Base-by-base conservation (phyloP, 2,797 vertebrate genomes). In the Halcyon smyrnensis region DNA sequence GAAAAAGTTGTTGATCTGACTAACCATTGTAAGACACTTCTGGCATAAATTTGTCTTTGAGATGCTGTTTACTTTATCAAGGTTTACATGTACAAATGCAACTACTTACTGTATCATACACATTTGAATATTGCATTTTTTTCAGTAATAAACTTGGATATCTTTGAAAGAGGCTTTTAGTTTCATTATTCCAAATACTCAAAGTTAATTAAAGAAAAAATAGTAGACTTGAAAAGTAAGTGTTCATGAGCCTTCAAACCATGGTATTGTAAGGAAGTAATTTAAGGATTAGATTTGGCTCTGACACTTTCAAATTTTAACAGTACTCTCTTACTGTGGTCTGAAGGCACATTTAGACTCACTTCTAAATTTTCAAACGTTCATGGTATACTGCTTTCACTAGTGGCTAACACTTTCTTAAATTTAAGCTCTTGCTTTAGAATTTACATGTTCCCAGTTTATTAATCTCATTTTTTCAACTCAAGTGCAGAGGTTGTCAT, bases 51-150 rank as follows among this genome's bases (percentile, higher is more conserved):
- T 94, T 97, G 63, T 76, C 19, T 84, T 97, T 96, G 39, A 95
- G 90, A 98, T 98, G 97, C 98, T 98, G 96, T 98, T 98, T 98
- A 98, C 97, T 98, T 98, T 94, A 98, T 98, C 97, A 97, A 97
- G 96, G 98, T 98, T 99, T 98, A 98, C 98, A 98, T 98, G 98
- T 98, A 98, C 95, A 98, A 98, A 96, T 97, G 91, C 98, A 97
- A 98, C 95, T 98, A 98, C 65, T 97, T 95, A 83, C 79, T 97
- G 93, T 97, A 96, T 90, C 89, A 98, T 97, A 95, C 63, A 95
- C 56, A 98, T 98, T 98, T 98, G 98, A 97, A 98, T 98, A 98
- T 98, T 97, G 97, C 97, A 97, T 92, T 98, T 99, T 99, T 95
- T 99, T 98, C 97, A 98, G 96, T 98, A 98, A 98, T 98, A 98